Base-by-base conservation (phyloP, 1,140 invertebrate species). In the Phymastichus coffea region DNA sequence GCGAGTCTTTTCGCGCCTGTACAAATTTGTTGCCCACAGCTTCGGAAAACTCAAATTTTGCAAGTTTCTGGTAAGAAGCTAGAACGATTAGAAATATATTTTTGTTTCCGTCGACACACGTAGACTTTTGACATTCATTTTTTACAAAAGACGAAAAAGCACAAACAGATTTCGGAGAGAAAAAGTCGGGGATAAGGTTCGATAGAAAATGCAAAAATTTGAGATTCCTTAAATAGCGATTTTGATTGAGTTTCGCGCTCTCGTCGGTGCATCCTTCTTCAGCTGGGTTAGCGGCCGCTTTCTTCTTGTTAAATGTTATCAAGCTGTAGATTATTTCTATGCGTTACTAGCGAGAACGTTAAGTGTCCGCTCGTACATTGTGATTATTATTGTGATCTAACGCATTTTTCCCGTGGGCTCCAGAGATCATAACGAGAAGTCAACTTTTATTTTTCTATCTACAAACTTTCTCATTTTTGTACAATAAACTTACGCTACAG, bases 291-390 rank as follows among this genome's bases (percentile, higher is more conserved):
- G 68, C 70, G 66, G 17, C 26, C 19, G 26, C 40, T 22, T 37
- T 37, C 3, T 37, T 14, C 12, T 37, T 37, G 12, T 8, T 37
- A 70, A 43, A 73, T 63, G 58, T 77, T 75, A 76, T 68, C 72
- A 75, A 75, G 73, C 73, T 74, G 71, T 74, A 71, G 66, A 70
- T 72, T 62, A 73, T 68, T 65, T 65, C 72, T 75, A 74, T 70
- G 70, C 73, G 68, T 65, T 70, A 66, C 73, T 74, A 75, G 64
- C 66, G 70, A 70, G 40, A 38, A 57, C 47, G 56, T 70, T 71
- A n/a, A n/a, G n/a, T 63, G 61, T 37, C 68, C 62, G 30, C 51
- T 65, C 19, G 44, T n/a, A 46, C 62, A 65, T 63, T 60, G 37
- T 58, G 61, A 41, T 61, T 47, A 54, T 38, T 41, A 37, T 61